Percentiles rank a stretch among this genome's conserved stretches.
phyloP scores from a whole-genome alignment of 2,797 vertebrate genomes.

The Buceros bicornis region DNA sequence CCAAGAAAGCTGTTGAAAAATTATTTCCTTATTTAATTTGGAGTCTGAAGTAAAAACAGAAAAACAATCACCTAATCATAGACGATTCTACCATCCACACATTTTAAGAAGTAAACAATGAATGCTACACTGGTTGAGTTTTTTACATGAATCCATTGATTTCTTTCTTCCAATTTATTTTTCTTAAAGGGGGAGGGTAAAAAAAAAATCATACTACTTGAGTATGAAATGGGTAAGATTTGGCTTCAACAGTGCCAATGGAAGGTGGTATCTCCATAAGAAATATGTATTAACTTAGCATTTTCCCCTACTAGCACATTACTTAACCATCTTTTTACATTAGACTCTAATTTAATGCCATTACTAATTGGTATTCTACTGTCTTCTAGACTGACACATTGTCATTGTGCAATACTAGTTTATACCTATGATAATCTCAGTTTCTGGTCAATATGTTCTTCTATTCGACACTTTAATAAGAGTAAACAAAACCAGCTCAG shows the following conservation, averaged over 20 bases:
- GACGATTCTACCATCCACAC: not conserved
- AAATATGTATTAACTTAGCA: constrained; percentile 38
- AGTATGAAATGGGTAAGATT: constrained; percentile 2
- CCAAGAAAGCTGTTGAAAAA: not conserved
- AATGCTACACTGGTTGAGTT: not conserved
- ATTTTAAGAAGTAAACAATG: not conserved
- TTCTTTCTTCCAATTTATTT: not conserved
- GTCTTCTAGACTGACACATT: constrained; percentile 79
- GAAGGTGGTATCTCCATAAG: constrained; percentile 43
- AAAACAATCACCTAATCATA: not conserved
- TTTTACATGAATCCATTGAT: not conserved
- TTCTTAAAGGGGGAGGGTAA: not conserved
- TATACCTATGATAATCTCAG: constrained; percentile 79
- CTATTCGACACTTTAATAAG: constrained; percentile 79
- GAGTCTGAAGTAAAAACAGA: not conserved
- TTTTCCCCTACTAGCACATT: constrained; percentile 11
- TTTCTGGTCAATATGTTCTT: constrained; percentile 75
- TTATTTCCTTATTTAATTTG: not conserved
- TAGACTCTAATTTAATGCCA: constrained; percentile 71
- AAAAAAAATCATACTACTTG: not conserved
- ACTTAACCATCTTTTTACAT: constrained; percentile 24
- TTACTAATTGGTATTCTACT: constrained; percentile 83
- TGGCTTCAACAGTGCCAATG: constrained; percentile 9
- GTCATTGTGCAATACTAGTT: constrained; percentile 86
- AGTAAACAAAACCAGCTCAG: constrained; percentile 85